phyloP scores from a whole-genome alignment of 2,888 invertebrate genomes.

The Anaspis maculata region DNA sequence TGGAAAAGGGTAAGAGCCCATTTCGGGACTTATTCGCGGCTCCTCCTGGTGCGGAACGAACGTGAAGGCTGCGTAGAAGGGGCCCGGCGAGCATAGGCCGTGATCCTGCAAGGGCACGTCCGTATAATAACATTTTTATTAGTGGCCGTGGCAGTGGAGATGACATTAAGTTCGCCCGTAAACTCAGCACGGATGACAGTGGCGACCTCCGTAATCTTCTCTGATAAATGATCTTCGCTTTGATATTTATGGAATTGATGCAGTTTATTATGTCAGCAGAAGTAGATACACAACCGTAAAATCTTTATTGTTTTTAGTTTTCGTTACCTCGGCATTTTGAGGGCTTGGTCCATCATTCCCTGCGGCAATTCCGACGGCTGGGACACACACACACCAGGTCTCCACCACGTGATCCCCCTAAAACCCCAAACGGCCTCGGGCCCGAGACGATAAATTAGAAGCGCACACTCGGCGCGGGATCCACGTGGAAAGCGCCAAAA shows the following conservation, averaged over 20 bases:
- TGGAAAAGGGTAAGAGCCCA: slow-evolving; percentile 16
- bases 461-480: no score
- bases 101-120: slow-evolving; percentile 33
- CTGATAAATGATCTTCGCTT: slow-evolving; percentile 32
- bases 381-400: no score
- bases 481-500: no score
- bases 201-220: slow-evolving; percentile 30
- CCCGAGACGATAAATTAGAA: no score
- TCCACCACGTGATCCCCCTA: no score
- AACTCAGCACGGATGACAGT: slow-evolving; percentile 32
- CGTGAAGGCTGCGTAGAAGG: slow-evolving; percentile 20
- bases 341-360: no score
- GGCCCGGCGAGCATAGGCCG: slow-evolving; percentile 3
- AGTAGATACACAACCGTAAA: slow-evolving; percentile 11
- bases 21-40: slow-evolving; percentile 9
- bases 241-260: slow-evolving; percentile 32
- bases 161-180: slow-evolving; percentile 36
- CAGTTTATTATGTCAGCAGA: slow-evolving; percentile 23
- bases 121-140: slow-evolving; percentile 40
- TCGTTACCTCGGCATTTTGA: no score
- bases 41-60: slow-evolving; percentile 6
- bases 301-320: slow-evolving; percentile 12
- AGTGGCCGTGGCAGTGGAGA: slow-evolving; percentile 34
- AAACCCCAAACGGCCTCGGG: no score
- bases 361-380: no score